Evolutionary conservation across 2,797 vertebrate genomes (phyloP), one percentile per base, ranked within the genome.

Genomic region (Varecia variegata): DNA sequence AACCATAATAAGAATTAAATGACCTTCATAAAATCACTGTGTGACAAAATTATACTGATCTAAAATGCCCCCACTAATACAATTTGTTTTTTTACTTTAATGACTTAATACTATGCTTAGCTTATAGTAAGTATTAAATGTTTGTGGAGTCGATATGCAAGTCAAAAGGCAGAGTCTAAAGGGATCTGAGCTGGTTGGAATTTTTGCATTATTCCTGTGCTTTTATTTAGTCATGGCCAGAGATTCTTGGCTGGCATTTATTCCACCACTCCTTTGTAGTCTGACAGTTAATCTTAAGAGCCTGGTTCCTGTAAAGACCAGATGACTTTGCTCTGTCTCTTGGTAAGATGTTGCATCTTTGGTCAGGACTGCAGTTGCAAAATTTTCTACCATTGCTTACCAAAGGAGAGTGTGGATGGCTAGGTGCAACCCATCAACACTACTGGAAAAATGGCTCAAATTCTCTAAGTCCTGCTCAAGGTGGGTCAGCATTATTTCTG

Each of bases 171-270:
- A 38, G 38, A 86, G 20, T 80, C 4, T 38, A 43, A 86, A 87
- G 7, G 13, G 43, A 18, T 65, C n/a, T 67, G 62, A 67, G 32
- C 32, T 65, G 13, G 38, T 20, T 77, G 56, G 38, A 65, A 74
- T 60, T 91, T 94, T 88, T 80, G 20, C 47, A 50, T 27, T 62
- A 85, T 77, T 81, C 7, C 25, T 90, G 17, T 86, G 70, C 65
- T 86, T 94, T 93, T 90, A 76, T 90, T 95, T 79, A 73, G 14
- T 82, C 6, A 27, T 62, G 65, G 30, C 35, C 65, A 54, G 74
- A 95, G 47, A 87, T 77, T 87, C 40, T 94, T 94, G 79, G 40
- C 62, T 71, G 56, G 25, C 43, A 23, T 94, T 97, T 93, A 58
- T 68, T 56, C 92, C 18, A 23, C 74, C 87, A 65, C 38, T 79